Conservation (phyloP, 1,140 invertebrate genomes). For the Papilio glaucus region DNA sequence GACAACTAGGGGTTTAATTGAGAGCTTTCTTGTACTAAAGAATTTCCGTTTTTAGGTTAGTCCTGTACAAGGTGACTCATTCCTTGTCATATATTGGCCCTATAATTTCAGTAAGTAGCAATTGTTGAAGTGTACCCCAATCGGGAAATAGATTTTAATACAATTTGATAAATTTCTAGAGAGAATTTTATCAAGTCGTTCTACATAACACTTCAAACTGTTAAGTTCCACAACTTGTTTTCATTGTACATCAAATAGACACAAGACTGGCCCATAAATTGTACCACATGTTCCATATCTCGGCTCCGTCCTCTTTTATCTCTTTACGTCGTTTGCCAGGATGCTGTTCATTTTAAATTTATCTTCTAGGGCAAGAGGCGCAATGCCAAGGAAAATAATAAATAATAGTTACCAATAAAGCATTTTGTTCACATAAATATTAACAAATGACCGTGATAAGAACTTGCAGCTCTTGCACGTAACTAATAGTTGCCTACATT, state of each 20-base stretch:
- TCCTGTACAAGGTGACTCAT: no score
- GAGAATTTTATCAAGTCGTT: background rate
- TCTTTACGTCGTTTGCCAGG: slow-evolving; percentile 9
- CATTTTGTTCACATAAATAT: no score
- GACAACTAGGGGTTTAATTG: no score
- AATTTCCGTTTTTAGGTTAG: no score
- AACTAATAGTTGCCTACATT: no score
- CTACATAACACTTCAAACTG: background rate
- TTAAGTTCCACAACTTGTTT: background rate
- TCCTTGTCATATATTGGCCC: no score
- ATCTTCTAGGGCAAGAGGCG: slow-evolving; percentile 22
- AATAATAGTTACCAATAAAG: no score
- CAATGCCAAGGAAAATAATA: slow-evolving; percentile 14
- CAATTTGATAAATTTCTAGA: background rate
- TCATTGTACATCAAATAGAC: slow-evolving; percentile 10
- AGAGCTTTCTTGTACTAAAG: no score
- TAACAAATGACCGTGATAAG: no score
- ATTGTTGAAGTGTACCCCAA: background rate
- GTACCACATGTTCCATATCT: slow-evolving; percentile 15
- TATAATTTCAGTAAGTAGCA: no score
- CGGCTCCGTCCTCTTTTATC: slow-evolving; percentile 4
- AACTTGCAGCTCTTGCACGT: no score
- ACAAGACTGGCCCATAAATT: background rate
- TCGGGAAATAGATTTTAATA: background rate
- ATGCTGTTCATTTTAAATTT: slow-evolving; percentile 33